A percentile compares a stretch with the other conserved stretches of the same genome.
phyloP scores from a whole-genome alignment of 2,797 vertebrate genomes.

The Thaleichthys pacificus region DNA sequence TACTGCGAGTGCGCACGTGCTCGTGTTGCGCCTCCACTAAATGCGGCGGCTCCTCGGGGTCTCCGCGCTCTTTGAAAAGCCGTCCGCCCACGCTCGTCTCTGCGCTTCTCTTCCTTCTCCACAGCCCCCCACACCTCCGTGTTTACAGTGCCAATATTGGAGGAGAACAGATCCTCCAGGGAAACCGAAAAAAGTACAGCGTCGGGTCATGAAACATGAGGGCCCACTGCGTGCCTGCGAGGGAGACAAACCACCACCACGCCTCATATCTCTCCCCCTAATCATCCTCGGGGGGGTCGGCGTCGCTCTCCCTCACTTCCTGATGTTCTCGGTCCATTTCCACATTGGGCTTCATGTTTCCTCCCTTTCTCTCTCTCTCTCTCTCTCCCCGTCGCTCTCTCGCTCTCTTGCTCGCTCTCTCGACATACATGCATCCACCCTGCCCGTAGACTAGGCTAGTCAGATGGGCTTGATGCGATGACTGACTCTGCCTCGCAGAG shows the following conservation, averaged over 20 bases:
- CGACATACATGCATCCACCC: not conserved
- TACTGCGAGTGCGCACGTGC: not conserved
- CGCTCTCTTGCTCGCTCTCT: not conserved
- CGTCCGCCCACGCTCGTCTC: not conserved
- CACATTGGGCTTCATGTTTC: not conserved
- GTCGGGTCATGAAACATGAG: conserved; percentile 54
- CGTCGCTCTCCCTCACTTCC: not conserved
- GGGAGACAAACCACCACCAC: conserved; percentile 44
- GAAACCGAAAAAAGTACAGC: conserved; percentile 23
- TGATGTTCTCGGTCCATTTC: not conserved
- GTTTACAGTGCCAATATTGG: conserved; percentile 15
- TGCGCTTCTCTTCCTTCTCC: not conserved
- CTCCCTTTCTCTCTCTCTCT: not conserved
- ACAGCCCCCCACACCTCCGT: not conserved
- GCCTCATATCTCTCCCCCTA: conserved; percentile 26
- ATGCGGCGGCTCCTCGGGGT: conserved; percentile 5
- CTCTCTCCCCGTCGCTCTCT: not conserved
- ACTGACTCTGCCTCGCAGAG: conserved; percentile 17
- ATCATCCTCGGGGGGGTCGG: not conserved
- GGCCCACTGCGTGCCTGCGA: conserved; percentile 26
- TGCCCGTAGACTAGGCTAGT: conserved; percentile 31
- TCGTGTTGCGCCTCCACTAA: conserved; percentile 3
- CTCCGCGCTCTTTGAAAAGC: conserved; percentile 9
- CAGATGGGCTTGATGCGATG: conserved; percentile 28
- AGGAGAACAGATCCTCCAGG: conserved; percentile 16